Evolutionary conservation across 2,888 invertebrate genomes (phyloP).

Genomic region (Lasioglossum vierecki): DNA sequence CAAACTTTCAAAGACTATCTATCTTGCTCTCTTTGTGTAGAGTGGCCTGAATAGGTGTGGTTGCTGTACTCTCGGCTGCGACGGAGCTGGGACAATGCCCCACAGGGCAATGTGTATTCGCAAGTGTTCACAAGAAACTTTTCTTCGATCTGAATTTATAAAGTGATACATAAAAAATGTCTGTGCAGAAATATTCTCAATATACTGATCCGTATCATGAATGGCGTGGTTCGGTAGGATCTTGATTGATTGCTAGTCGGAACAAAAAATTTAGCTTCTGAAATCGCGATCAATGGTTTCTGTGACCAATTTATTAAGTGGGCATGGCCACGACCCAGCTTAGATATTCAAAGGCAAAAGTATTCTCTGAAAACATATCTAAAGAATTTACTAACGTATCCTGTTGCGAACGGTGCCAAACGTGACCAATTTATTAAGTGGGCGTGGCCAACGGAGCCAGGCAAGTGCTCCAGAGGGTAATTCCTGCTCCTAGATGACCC

Average conservation of each 20-base stretch:
- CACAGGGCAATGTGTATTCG: not conserved
- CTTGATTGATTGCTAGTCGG: no score
- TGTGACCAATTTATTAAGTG: no score
- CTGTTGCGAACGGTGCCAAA: not conserved
- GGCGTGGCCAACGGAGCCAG: not conserved
- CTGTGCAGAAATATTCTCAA: not conserved
- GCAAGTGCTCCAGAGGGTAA: not conserved
- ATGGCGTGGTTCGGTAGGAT: not conserved
- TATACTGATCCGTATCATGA: not conserved
- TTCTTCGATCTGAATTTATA: not conserved
- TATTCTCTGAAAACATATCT: not conserved
- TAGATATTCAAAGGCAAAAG: not conserved
- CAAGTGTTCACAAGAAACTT: not conserved
- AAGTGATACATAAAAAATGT: not conserved
- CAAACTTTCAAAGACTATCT: not conserved
- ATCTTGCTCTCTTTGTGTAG: not conserved
- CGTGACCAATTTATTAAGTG: no score
- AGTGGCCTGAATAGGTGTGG: not conserved
- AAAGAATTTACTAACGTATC: not conserved
- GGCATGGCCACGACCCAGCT: not conserved
- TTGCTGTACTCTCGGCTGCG: not conserved
- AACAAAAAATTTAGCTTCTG: not conserved
- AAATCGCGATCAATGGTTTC: not conserved
- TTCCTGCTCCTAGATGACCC: not conserved
- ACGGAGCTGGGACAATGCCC: not conserved